Percentiles rank a stretch among this genome's conserved stretches.
Conservation (phyloP, 1,140 invertebrate genomes). For the Diplogasteroides magnus region DNA sequence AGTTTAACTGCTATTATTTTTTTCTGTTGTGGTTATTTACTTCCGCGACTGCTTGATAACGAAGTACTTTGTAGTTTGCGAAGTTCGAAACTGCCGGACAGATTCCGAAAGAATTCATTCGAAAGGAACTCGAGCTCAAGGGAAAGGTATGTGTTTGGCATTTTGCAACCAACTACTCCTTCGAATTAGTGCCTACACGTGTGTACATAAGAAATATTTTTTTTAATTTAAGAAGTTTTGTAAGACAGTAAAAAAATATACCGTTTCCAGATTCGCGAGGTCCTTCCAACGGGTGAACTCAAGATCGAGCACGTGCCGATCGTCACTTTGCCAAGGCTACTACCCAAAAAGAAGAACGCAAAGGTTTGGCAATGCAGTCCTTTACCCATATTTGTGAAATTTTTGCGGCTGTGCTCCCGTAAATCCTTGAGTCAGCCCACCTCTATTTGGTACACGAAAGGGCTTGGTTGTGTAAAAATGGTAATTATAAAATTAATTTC, state of each 20-base stretch:
- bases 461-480: too few relatives aligned
- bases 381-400: too few relatives aligned
- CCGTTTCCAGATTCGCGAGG: constrained; percentile 10
- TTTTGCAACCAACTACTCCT: too few relatives aligned
- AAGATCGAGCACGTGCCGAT: constrained; percentile 46
- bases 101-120: constrained; percentile 50
- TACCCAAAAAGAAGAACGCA: constrained; percentile 15
- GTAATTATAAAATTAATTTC: too few relatives aligned
- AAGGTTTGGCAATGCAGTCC: constrained; percentile 14
- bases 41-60: background rate
- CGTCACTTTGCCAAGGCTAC: constrained; percentile 38
- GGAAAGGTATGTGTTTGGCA: constrained; percentile 44
- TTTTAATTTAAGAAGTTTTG: too few relatives aligned
- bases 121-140: constrained; percentile 45
- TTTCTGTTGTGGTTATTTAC: background rate
- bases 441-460: too few relatives aligned
- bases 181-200: too few relatives aligned
- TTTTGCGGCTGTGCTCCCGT: too few relatives aligned
- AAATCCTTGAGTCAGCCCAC: too few relatives aligned
- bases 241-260: too few relatives aligned
- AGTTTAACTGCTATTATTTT: constrained; percentile 4
- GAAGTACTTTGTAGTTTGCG: constrained; percentile 36
- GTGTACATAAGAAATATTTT: too few relatives aligned
- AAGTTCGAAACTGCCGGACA: constrained; percentile 47
- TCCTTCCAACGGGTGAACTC: constrained; percentile 38